phyloP scores from a whole-genome alignment of 2,888 invertebrate genomes.

The Cylloceria caligata region DNA sequence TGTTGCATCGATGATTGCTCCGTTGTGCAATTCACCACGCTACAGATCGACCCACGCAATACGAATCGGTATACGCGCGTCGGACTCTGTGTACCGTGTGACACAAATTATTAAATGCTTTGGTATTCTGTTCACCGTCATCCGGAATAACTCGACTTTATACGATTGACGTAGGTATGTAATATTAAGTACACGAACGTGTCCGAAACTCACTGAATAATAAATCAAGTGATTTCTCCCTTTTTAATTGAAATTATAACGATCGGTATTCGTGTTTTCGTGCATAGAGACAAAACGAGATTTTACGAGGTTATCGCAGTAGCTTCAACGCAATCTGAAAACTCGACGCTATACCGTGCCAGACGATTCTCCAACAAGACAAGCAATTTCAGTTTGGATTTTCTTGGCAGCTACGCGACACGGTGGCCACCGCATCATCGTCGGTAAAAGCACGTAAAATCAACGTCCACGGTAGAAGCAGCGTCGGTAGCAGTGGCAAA shows the following conservation, averaged over 20 bases:
- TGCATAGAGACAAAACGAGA: neutral
- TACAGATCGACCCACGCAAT: neutral
- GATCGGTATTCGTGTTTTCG: neutral
- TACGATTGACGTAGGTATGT: neutral
- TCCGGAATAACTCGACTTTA: too few species aligned
- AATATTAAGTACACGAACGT: conserved; percentile 50
- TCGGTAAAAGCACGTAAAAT: conserved; percentile 13
- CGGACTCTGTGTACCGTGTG: too few species aligned
- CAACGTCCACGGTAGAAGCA: conserved; percentile 31
- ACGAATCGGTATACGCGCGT: too few species aligned
- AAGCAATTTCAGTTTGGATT: conserved; percentile 73
- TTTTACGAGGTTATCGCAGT: conserved; percentile 1
- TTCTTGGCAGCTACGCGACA: conserved; percentile 75
- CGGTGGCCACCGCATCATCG: conserved; percentile 64
- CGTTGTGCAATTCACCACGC: neutral
- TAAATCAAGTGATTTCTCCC: neutral
- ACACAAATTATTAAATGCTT: too few species aligned
- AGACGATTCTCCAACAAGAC: conserved; percentile 79
- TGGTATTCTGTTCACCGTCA: too few species aligned
- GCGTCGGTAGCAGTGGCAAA: conserved; percentile 20
- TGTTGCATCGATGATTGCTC: neutral
- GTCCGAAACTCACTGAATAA: neutral
- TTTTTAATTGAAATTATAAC: neutral
- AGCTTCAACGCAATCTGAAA: neutral
- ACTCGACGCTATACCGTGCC: conserved; percentile 56